Conservation (phyloP, 2,113 vertebrate genomes). For the Xenopus tropicalis region UCB_Xtro_10.0 CM004448.2:21357501-21358000, state of each 20-base stretch:
- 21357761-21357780: background rate
- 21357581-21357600: constrained; percentile 39
- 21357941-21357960: too few species aligned
- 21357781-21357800: constrained; percentile 20
- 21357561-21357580: constrained; percentile 38
- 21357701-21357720: constrained; percentile 11
- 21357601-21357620: constrained; percentile 31
- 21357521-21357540: constrained; percentile 36
- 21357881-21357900: too few species aligned
- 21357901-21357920: too few species aligned
- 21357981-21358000: too few species aligned
- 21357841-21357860: constrained; percentile 4
- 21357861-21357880: background rate
- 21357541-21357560: constrained; percentile 24
- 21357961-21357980: too few species aligned
- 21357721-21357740: constrained; percentile 32
- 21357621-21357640: constrained; percentile 26
- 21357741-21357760: constrained; percentile 3
- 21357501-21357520: constrained; percentile 36
- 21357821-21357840: background rate
- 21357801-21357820: background rate
- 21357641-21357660: constrained; percentile 28
- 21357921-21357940: too few species aligned
- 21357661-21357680: constrained; percentile 28
- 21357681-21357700: constrained; percentile 21